phyloP scores from a whole-genome alignment of 2,797 vertebrate species.

The Melopsittacus undulatus region DNA sequence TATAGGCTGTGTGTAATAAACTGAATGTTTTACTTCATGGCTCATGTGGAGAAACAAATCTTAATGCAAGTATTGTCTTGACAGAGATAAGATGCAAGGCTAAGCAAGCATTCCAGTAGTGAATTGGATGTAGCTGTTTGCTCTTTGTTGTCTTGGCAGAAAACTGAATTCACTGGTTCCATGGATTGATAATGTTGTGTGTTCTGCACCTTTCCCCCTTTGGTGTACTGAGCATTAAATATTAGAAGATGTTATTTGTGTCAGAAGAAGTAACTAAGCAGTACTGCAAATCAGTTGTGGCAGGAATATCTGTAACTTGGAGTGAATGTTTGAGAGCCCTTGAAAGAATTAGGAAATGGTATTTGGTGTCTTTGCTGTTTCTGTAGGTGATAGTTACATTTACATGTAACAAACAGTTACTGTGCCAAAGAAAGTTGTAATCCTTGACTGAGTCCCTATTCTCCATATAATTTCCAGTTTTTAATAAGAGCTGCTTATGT shows the following conservation, averaged over 20 bases:
- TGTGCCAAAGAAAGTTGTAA: background rate
- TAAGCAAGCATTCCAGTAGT: background rate
- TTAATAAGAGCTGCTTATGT: background rate
- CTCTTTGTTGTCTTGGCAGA: background rate
- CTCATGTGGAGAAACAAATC: slow-evolving; percentile 19
- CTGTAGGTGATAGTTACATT: background rate
- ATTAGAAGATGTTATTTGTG: background rate
- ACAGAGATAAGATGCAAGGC: background rate
- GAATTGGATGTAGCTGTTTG: background rate
- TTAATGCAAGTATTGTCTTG: slow-evolving; percentile 6
- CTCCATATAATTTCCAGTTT: background rate
- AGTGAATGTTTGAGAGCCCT: background rate
- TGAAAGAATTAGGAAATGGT: background rate
- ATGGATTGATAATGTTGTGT: background rate
- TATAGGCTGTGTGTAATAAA: slow-evolving; percentile 62
- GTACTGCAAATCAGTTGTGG: background rate
- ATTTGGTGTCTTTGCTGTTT: background rate
- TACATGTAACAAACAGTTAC: background rate
- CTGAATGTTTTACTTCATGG: slow-evolving; percentile 59
- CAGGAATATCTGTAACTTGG: background rate
- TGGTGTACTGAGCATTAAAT: background rate
- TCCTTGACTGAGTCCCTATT: background rate
- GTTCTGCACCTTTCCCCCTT: background rate
- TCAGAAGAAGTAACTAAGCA: background rate
- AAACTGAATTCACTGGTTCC: background rate